These are phyloP conservation scores for Hyperoplus immaculatus DNA, from an alignment of 2,797 vertebrate genomes.

Conservation along the genomic window DNA sequence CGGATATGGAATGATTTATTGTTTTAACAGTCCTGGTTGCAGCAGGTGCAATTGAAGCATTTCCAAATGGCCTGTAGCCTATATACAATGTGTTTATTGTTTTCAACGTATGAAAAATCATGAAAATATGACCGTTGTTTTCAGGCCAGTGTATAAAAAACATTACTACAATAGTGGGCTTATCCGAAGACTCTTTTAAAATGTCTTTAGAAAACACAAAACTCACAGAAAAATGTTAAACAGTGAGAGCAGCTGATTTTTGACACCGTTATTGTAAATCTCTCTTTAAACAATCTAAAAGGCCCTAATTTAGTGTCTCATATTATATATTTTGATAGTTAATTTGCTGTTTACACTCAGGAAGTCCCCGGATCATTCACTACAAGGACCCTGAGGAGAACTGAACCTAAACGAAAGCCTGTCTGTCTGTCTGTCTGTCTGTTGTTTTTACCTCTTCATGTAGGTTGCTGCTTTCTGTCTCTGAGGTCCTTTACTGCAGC, in stretches of 20 bases:
- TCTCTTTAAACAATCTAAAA: too few relatives aligned
- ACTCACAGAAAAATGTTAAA: too few relatives aligned
- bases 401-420: not conserved
- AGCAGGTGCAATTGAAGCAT: not conserved
- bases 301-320: not conserved
- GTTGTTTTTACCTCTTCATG: not conserved
- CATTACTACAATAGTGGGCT: too few relatives aligned
- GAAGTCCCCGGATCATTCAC: not conserved
- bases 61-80: not conserved
- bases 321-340: not conserved
- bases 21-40: not conserved
- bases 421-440: not conserved
- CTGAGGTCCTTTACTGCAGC: slow-evolving; percentile 39
- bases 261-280: not conserved
- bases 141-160: not conserved
- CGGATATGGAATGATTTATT: not conserved
- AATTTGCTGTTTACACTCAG: not conserved
- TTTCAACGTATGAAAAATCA: too few relatives aligned
- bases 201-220: too few relatives aligned
- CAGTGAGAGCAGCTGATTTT: too few relatives aligned
- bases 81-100: too few relatives aligned
- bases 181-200: too few relatives aligned
- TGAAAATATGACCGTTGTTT: not conserved
- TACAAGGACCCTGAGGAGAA: not conserved
- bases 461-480: slow-evolving; percentile 39